Evolutionary conservation across 2,113 vertebrate species (phyloP), one percentile per base, ranked within the genome.

Genomic region (Indicator indicator): DNA sequence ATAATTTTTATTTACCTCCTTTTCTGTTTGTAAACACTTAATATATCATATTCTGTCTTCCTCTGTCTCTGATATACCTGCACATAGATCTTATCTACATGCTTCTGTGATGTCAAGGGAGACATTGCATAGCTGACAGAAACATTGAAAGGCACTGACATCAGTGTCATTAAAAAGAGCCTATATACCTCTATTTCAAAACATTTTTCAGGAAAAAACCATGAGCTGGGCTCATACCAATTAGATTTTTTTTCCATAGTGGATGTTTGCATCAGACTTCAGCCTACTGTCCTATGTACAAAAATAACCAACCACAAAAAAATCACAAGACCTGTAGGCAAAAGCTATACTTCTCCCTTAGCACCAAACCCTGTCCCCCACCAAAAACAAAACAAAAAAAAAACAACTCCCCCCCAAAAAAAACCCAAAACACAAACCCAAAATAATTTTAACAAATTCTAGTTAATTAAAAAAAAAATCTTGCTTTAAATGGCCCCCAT

Each of bases 401-500:
- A 52, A 10, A 52, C 23, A 12, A 23, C 12, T 48, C 23, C 50
- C 23, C 23, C 50, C 50, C 23, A 64, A 60, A 59, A 44, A 42
- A 16, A 44, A 1, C 2, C 8, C 11, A 70, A 46, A 40, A 48
- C 56, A 42, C 8, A 54, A 3, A 42, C 12, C 5, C 12, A 8
- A 58, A 52, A 73, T 30, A 86, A 84, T 78, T 89, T 64, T 87
- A 92, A 84, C 58, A 90, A 84, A 82, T 76, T 78, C 76, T 77
- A 67, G 72, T 44, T 73, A 26, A 89, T 89, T 88, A n/a, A n/a
- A n/a, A n/a, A 84, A 86, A 81, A 90, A 81, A 58, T 68, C 4
- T 70, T 92, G 72, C 63, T 82, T 78, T n/a, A 86, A 93, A 93
- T 88, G 96, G 58, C 70, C 77, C 86, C 78, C 28, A 52, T 64